These are phyloP conservation scores for Clarias macrocephalus DNA, from an alignment of 2,113 vertebrate genomes.

Conservation along the genomic window DNA sequence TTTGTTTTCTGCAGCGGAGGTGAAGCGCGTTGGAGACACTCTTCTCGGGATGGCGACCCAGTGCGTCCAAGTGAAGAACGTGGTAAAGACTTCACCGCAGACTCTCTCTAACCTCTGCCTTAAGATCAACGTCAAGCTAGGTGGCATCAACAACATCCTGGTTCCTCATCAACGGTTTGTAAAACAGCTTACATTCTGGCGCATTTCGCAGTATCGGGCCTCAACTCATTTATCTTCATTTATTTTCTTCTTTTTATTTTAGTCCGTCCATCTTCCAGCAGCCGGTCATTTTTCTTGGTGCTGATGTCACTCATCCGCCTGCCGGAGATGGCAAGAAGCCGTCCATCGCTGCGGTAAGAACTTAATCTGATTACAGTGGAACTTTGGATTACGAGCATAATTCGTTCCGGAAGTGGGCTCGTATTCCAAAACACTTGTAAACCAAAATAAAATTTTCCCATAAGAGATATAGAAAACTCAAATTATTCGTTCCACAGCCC, in stretches of 20 bases:
- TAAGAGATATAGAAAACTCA: too few relatives aligned
- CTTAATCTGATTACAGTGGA: too few relatives aligned
- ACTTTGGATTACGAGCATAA: too few relatives aligned
- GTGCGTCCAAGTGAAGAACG: conserved; percentile 98
- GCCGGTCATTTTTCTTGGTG: conserved; percentile 97
- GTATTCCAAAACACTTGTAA: too few relatives aligned
- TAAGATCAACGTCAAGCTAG: conserved; percentile 93
- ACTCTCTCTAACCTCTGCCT: conserved; percentile 98
- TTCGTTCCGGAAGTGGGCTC: too few relatives aligned
- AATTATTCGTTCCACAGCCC: too few relatives aligned
- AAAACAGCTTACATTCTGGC: neutral
- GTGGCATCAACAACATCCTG: conserved; percentile 98
- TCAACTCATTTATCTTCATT: neutral
- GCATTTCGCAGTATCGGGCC: neutral
- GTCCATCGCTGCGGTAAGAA: conserved; percentile 98
- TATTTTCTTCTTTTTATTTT: conserved; percentile 16
- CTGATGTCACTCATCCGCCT: conserved; percentile 96
- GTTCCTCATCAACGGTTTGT: conserved; percentile 95
- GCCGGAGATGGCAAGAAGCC: conserved; percentile 97
- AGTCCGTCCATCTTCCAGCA: conserved; percentile 98
- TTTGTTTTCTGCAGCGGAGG: conserved; percentile 79
- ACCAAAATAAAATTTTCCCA: too few relatives aligned
- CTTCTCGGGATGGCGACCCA: conserved; percentile 96
- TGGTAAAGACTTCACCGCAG: conserved; percentile 97
- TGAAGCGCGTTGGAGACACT: conserved; percentile 95